phyloP scores from a whole-genome alignment of 2,113 vertebrate genomes.

The Bothrops jararaca region DNA sequence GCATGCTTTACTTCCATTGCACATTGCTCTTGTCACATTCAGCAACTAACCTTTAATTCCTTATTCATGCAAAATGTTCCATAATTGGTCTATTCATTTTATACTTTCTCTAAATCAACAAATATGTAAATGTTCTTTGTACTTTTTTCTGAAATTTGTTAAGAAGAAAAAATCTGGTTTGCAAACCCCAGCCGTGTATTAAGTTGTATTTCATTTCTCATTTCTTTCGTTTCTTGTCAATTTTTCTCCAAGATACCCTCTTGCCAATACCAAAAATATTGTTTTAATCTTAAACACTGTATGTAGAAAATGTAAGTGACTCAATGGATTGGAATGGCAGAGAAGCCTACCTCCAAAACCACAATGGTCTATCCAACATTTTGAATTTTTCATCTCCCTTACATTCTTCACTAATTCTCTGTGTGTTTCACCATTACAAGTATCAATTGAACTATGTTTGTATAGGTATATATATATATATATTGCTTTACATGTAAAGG shows the following conservation, averaged over 20 bases:
- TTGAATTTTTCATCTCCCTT: background rate
- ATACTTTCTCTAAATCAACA: background rate
- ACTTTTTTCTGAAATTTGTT: background rate
- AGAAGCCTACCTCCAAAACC: background rate
- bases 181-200: background rate
- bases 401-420: background rate
- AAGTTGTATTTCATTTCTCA: background rate
- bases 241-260: background rate
- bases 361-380: background rate
- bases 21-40: background rate
- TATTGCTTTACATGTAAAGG: background rate
- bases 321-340: background rate
- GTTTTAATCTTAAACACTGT: background rate
- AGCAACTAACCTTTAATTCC: background rate
- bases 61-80: background rate
- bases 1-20: background rate
- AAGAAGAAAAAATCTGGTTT: background rate
- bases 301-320: background rate
- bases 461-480: background rate
- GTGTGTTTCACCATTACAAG: background rate
- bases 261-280: background rate
- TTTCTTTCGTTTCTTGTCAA: background rate
- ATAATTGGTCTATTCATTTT: background rate
- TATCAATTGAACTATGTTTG: background rate
- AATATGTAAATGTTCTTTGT: background rate